These are phyloP conservation scores for Orestias chungarensis DNA, from an alignment of 2,797 vertebrate species.

Conservation along the genomic window DNA sequence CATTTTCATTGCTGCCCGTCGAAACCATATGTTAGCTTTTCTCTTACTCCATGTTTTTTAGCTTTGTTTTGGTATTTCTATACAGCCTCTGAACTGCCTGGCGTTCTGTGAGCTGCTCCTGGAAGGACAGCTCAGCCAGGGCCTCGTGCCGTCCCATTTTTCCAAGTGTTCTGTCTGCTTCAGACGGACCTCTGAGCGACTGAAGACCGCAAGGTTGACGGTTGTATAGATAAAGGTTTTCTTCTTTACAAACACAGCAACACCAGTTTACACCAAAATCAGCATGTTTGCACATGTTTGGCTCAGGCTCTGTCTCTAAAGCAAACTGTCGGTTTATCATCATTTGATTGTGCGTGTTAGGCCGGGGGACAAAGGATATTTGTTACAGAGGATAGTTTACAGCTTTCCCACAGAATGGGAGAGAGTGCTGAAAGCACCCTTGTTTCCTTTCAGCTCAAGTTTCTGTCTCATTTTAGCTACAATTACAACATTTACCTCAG, in stretches of 20 bases:
- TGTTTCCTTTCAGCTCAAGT: slow-evolving; percentile 35
- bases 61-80: slow-evolving; percentile 42
- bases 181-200: slow-evolving; percentile 58
- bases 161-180: slow-evolving; percentile 44
- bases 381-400: slow-evolving; percentile 57
- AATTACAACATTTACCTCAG: background rate
- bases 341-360: slow-evolving; percentile 45
- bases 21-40: slow-evolving; percentile 67
- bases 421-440: slow-evolving; percentile 41
- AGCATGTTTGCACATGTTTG: slow-evolving; percentile 73
- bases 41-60: slow-evolving; percentile 27
- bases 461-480: slow-evolving; percentile 2
- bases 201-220: slow-evolving; percentile 6
- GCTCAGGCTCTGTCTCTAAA: slow-evolving; percentile 62
- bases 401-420: slow-evolving; percentile 39
- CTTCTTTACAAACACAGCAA: slow-evolving; percentile 69
- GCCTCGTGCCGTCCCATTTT: slow-evolving; percentile 57
- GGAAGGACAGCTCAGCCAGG: slow-evolving; percentile 33
- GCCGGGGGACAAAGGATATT: slow-evolving; percentile 48
- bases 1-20: slow-evolving; percentile 44
- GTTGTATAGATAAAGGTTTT: slow-evolving; percentile 39
- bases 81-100: slow-evolving; percentile 33
- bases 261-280: slow-evolving; percentile 70
- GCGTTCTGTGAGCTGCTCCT: slow-evolving; percentile 29
- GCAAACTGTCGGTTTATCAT: slow-evolving; percentile 70